A percentile compares a stretch with the other conserved stretches of the same genome.
Evolutionary conservation across 2,113 vertebrate genomes (phyloP).

Genomic region (Hemicordylus capensis): DNA sequence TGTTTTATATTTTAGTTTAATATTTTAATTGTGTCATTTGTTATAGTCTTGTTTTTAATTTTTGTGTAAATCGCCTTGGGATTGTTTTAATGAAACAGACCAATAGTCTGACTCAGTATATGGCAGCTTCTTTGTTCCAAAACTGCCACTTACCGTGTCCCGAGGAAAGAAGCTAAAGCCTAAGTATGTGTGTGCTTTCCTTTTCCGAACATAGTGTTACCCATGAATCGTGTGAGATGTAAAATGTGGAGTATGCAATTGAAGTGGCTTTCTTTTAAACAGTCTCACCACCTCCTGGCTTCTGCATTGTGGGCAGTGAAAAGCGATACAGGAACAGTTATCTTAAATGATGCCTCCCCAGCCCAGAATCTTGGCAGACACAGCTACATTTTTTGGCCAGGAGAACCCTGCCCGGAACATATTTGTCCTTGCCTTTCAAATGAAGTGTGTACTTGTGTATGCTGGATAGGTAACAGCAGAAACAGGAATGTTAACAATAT

Average conservation of each 20-base stretch:
- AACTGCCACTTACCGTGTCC: not conserved
- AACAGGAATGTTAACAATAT: not conserved
- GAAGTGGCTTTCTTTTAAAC: not conserved
- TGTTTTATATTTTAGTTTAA: no score
- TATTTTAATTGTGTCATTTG: no score
- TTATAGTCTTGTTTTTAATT: no score
- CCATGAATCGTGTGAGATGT: not conserved
- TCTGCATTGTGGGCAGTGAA: not conserved
- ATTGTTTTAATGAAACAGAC: no score
- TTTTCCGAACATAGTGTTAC: not conserved
- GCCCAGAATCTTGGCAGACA: constrained; percentile 3
- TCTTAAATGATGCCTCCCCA: constrained; percentile 20
- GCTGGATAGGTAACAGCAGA: not conserved
- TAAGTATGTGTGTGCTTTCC: not conserved
- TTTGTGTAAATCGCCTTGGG: no score
- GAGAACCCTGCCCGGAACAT: rapidly evolving
- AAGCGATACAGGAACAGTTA: not conserved
- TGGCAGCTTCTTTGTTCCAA: not conserved
- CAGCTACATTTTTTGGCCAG: not conserved
- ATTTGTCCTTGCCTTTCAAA: not conserved
- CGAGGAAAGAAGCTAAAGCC: not conserved
- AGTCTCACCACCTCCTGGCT: not conserved
- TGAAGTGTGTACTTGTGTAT: not conserved
- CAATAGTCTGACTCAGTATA: no score
- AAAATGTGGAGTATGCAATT: not conserved